Conservation (phyloP, 2,113 vertebrate species). For the Myodes glareolus region DNA sequence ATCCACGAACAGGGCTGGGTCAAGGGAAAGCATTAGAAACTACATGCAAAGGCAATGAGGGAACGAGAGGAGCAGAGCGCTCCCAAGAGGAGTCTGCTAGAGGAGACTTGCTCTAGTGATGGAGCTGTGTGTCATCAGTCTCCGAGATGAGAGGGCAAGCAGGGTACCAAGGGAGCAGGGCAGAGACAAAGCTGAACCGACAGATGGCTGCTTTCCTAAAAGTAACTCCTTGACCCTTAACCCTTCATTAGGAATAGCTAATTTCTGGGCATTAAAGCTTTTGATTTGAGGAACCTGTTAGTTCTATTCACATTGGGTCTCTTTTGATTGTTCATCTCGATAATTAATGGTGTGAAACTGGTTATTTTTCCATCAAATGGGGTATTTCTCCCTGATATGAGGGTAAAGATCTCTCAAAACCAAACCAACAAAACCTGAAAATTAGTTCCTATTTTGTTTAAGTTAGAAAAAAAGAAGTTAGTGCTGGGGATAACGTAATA, state of each 20-base stretch:
- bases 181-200: not conserved
- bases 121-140: not conserved
- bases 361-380: not conserved
- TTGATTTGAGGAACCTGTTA: not conserved
- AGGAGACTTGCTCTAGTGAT: not conserved
- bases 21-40: not conserved
- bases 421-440: not conserved
- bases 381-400: not conserved
- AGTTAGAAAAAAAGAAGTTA: not conserved
- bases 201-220: conserved; percentile 6
- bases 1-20: not conserved
- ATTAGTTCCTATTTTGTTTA: not conserved
- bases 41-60: not conserved
- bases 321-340: conserved; percentile 23
- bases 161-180: not conserved
- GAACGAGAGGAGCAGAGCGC: not conserved
- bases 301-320: not conserved
- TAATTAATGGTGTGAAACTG: conserved; percentile 1
- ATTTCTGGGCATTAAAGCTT: not conserved
- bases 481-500: not conserved
- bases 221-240: not conserved
- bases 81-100: not conserved
- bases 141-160: not conserved
- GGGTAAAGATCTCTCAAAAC: not conserved
- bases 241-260: not conserved